These are phyloP conservation scores for Andrena minutula DNA, from an alignment of 2,888 invertebrate species.

Conservation along the genomic window DNA sequence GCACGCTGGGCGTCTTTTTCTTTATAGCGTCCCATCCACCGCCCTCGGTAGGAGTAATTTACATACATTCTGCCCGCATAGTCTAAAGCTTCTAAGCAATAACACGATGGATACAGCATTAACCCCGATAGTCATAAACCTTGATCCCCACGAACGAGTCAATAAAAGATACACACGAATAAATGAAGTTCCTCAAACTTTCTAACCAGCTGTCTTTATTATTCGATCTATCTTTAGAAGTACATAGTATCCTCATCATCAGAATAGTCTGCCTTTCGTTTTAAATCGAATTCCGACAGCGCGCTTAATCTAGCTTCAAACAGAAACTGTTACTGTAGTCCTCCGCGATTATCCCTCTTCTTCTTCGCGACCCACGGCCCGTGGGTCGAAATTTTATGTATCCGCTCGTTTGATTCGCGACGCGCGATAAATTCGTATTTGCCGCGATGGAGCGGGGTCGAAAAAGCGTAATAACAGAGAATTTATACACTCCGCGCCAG, in stretches of 20 bases:
- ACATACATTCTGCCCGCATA: slow-evolving; percentile 20
- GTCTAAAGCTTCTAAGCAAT: slow-evolving; percentile 1
- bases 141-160: not conserved
- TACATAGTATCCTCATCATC: too few relatives aligned
- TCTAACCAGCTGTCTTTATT: slow-evolving; percentile 2
- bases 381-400: slow-evolving; percentile 25
- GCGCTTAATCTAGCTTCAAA: not conserved
- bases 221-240: too few relatives aligned
- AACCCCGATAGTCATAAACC: not conserved
- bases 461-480: slow-evolving; percentile 38
- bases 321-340: not conserved
- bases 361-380: not conserved
- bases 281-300: too few relatives aligned
- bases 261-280: too few relatives aligned
- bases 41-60: slow-evolving; percentile 25
- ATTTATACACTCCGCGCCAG: slow-evolving; percentile 43
- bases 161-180: too few relatives aligned
- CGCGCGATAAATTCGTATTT: slow-evolving; percentile 53
- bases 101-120: slow-evolving; percentile 14
- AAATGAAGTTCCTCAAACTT: too few relatives aligned
- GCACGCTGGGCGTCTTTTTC: slow-evolving; percentile 24
- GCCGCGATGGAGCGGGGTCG: not conserved
- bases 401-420: slow-evolving; percentile 44
- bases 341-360: not conserved
- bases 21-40: slow-evolving; percentile 38